Percentiles rank a stretch among this genome's conserved stretches.
Conservation (phyloP, 1,140 invertebrate species). For the Arctopsyche grandis region DNA sequence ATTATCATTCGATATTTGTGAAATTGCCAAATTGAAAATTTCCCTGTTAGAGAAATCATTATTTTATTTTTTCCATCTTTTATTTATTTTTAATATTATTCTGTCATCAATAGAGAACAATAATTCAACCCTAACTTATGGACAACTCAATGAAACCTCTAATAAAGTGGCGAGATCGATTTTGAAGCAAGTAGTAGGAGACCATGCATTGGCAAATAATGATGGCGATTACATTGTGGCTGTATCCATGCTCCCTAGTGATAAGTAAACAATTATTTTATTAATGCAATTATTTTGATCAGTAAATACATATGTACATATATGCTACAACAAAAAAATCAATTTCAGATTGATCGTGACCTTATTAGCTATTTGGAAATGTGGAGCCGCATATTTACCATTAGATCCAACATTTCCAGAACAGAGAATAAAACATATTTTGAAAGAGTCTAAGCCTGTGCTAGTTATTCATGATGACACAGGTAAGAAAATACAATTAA, state of each 20-base stretch:
- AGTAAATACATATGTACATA: background rate
- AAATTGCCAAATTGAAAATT: no score
- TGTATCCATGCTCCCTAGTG: constrained; percentile 80
- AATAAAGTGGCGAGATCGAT: constrained; percentile 71
- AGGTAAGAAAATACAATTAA: constrained; percentile 53
- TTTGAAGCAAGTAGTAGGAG: constrained; percentile 57
- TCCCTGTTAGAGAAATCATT: no score
- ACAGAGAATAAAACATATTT: constrained; percentile 78
- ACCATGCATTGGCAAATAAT: constrained; percentile 62
- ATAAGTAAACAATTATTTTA: constrained; percentile 62
- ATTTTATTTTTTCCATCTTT: no score
- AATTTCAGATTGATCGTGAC: constrained; percentile 70
- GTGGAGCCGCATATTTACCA: constrained; percentile 84
- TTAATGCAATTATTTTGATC: constrained; percentile 9
- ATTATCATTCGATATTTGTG: no score
- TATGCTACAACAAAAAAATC: background rate
- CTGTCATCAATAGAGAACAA: constrained; percentile 60
- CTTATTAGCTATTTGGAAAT: constrained; percentile 81
- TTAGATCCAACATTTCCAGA: constrained; percentile 81
- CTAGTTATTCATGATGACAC: constrained; percentile 75
- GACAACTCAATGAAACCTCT: constrained; percentile 69
- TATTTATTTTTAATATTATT: background rate
- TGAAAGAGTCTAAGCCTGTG: constrained; percentile 78
- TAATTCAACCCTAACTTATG: constrained; percentile 65
- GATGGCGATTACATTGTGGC: constrained; percentile 77